phyloP scores from a whole-genome alignment of 2,797 vertebrate species.

The Cuculus canorus region DNA sequence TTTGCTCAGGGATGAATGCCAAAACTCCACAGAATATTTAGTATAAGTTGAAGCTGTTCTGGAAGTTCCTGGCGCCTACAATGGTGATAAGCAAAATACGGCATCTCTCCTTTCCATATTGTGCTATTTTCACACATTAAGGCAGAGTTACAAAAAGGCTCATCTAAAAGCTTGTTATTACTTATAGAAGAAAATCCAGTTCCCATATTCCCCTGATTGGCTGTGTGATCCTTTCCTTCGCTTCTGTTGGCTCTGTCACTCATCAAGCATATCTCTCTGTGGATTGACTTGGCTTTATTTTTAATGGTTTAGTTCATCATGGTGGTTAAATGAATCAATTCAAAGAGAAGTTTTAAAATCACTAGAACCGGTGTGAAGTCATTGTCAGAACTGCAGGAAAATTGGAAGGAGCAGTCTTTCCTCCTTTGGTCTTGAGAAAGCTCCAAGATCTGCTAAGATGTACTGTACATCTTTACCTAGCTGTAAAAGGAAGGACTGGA shows the following conservation, averaged over 20 bases:
- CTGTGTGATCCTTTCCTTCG: neutral
- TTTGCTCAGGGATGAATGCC: constrained; percentile 42
- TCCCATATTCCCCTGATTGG: neutral
- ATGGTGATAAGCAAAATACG: constrained; percentile 41
- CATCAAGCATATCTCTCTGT: neutral
- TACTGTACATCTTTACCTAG: neutral
- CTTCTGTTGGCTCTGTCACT: neutral
- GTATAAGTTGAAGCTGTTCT: constrained; percentile 31
- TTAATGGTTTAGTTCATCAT: neutral
- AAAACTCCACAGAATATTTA: constrained; percentile 40
- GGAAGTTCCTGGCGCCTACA: constrained; percentile 37
- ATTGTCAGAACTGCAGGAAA: neutral
- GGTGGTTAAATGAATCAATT: neutral
- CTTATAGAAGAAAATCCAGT: neutral
- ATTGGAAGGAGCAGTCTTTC: neutral
- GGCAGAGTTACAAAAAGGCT: constrained; percentile 51
- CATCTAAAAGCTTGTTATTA: constrained; percentile 6
- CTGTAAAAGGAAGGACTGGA: neutral
- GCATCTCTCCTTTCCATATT: constrained; percentile 33
- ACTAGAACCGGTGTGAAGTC: neutral
- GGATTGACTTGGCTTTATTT: neutral
- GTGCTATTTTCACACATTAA: constrained; percentile 39
- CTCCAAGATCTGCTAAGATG: neutral
- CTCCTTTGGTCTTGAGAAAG: neutral
- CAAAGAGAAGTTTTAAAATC: neutral